Evolutionary conservation across 37 sponge, comb jelly and placozoan species (phyloP).

Genomic region (Theonella swinhoei): DNA sequence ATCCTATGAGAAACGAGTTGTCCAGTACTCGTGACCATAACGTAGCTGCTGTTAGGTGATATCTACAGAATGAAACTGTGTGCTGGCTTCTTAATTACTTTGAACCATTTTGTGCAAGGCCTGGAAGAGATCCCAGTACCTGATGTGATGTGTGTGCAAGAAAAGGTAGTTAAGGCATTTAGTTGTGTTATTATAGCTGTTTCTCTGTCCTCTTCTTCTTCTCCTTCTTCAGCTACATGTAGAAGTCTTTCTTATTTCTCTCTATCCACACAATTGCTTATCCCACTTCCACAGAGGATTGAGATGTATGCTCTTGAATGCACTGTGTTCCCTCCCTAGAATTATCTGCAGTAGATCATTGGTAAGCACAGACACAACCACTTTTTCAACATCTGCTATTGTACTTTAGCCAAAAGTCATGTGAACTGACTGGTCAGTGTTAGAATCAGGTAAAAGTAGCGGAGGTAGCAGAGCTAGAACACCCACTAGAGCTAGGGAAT

Average conservation of each 20-base stretch:
- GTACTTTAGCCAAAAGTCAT: too few relatives aligned
- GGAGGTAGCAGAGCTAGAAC: not conserved
- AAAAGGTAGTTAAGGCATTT: not conserved
- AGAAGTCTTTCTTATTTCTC: too few relatives aligned
- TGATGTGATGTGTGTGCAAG: constrained; percentile 6
- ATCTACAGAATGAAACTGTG: constrained; percentile 12
- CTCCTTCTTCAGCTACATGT: too few relatives aligned
- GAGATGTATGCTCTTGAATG: too few relatives aligned
- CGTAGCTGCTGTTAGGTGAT: constrained; percentile 17
- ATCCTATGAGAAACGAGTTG: constrained; percentile 7
- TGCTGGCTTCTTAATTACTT: not conserved
- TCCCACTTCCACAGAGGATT: too few relatives aligned
- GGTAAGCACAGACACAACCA: too few relatives aligned
- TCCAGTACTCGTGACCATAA: not conserved
- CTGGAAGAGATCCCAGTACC: not conserved
- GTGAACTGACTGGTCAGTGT: constrained; percentile 12
- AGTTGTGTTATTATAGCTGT: not conserved
- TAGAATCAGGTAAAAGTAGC: constrained; percentile 24
- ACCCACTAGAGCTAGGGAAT: constrained; percentile 32
- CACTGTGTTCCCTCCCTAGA: too few relatives aligned
- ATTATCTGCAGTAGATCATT: too few relatives aligned
- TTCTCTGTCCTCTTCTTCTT: too few relatives aligned
- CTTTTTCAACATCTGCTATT: too few relatives aligned
- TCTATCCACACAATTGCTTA: too few relatives aligned
- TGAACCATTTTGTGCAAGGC: not conserved